Evolutionary conservation across 2,797 vertebrate species (phyloP), one percentile per base, ranked within the genome.

Genomic region (Anguilla anguilla): DNA sequence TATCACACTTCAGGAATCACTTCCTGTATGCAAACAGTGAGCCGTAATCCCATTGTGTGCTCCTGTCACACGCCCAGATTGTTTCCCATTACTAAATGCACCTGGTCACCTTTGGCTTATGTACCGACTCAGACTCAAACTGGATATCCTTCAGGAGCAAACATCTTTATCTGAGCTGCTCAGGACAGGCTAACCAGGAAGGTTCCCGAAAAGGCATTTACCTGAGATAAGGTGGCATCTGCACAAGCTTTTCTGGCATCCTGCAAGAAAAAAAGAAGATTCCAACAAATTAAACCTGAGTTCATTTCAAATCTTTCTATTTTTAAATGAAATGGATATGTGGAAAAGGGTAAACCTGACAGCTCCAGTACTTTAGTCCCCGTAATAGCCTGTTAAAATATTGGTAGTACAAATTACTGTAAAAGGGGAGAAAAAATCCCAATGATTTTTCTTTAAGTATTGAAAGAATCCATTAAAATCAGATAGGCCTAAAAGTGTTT

Each of bases 231-330:
- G 85, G 99, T 99, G 90, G 99, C 98, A 96, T 99, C 99, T 86
- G 98, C 99, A 88, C 99, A 99, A 87, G 99, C 97, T 98, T 99
- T 99, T 92, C 99, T 97, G 91, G 99, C 98, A 97, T 99, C 98
- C 99, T 99, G 91, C 51, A 94, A 91, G 2, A 88, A 86, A 86
- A 13, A 82, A 1, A 83, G 49, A 19, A 51, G 5, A 83, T 57
- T 67, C n/a, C n/a, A 53, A 0, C 64, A 69, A 31, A 79, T n/a
- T 69, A 17, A n/a, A 22, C n/a, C 19, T 49, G 51, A 25, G 25
- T 72, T 72, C 4, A 69, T 25, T n/a, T 10, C 64, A 69, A 25
- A 69, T 17, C 17, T 59, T 59, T 17, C 15, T 59, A 17, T 59
- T 59, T 59, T 59, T 57, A 57, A 57, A 59, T 17, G 15, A 59